Conservation (phyloP, 2,797 vertebrate genomes). For the Orestias chungarensis region DNA sequence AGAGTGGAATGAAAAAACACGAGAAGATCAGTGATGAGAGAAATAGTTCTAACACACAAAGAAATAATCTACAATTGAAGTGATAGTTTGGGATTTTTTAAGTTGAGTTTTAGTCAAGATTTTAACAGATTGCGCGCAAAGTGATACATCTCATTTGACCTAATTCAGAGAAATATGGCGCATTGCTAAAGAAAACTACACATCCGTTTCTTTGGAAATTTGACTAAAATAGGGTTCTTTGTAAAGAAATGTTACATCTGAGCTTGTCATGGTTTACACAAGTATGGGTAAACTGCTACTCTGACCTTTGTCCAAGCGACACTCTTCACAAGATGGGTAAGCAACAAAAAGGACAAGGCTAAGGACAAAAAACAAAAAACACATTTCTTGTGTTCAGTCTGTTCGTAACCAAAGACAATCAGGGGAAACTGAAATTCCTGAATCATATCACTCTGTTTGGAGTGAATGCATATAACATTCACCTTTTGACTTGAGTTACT, state of each 20-base stretch:
- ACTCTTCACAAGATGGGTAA: background rate
- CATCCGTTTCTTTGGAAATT: background rate
- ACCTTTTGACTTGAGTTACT: background rate
- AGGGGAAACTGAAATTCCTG: background rate
- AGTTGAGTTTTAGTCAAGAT: background rate
- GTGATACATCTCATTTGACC: background rate
- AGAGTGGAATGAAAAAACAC: constrained; percentile 36
- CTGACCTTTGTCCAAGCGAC: background rate
- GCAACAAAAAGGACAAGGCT: no score
- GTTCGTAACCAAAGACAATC: background rate
- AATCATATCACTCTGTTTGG: background rate
- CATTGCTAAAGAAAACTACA: background rate
- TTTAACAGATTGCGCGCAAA: background rate
- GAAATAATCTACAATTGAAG: constrained; percentile 25
- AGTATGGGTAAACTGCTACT: background rate
- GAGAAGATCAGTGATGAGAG: constrained; percentile 31
- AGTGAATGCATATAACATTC: background rate
- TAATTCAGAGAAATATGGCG: background rate
- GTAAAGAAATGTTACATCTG: background rate
- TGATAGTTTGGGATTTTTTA: background rate
- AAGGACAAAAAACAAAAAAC: no score
- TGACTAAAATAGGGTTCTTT: background rate
- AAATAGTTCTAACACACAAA: background rate
- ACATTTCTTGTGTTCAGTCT: background rate
- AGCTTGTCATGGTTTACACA: background rate